Conservation (phyloP, 1,140 invertebrate species). For the Leptestheria dahalacensis region DNA sequence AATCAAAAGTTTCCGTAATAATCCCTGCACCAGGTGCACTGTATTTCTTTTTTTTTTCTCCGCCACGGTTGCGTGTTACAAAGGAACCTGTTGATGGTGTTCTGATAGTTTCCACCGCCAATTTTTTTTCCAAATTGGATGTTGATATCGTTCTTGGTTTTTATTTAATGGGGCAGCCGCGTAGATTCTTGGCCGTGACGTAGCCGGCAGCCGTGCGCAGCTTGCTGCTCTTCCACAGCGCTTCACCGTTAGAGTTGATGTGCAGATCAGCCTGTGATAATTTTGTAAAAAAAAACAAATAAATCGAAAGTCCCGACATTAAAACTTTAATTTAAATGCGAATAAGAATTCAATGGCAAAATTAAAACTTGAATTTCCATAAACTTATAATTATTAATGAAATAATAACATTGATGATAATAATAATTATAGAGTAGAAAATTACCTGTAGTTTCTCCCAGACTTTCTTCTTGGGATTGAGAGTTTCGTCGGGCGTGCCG, state of each 20-base stretch:
- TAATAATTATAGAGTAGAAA: no score
- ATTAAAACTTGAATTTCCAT: no score
- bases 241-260: neutral
- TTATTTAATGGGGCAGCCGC: neutral
- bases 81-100: no score
- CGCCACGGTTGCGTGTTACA: no score
- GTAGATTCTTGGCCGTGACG: neutral
- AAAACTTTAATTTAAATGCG: no score
- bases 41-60: neutral
- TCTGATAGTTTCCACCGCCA: neutral
- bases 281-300: neutral
- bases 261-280: neutral
- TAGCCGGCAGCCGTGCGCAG: neutral
- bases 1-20: neutral
- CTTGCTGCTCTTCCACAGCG: neutral
- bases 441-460: slow-evolving; percentile 76
- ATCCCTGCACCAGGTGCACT: neutral
- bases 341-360: no score
- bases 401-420: no score
- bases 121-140: neutral
- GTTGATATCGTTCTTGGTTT: neutral
- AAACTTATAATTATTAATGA: no score
- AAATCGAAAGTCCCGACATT: no score
- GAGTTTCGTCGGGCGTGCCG: slow-evolving; percentile 60
- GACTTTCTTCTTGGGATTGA: slow-evolving; percentile 96